These are phyloP conservation scores for Scaptomyza montana DNA, from an alignment of 1,140 invertebrate species.

Conservation along the genomic window DNA sequence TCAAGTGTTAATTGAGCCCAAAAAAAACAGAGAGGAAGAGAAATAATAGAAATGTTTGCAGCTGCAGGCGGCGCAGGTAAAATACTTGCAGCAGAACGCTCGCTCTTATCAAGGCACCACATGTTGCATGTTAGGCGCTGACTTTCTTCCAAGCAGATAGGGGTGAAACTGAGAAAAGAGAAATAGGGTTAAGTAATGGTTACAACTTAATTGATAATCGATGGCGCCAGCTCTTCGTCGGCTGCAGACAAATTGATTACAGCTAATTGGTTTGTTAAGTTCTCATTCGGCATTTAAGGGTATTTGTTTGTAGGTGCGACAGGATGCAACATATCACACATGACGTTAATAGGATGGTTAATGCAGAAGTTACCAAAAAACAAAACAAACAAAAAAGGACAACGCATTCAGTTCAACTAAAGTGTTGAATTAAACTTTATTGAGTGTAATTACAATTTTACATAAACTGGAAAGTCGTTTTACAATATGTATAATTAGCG, in stretches of 20 bases:
- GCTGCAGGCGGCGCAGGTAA: constrained; percentile 47
- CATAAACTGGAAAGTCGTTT: constrained; percentile 80
- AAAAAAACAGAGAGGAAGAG: constrained; percentile 11
- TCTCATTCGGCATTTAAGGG: constrained; percentile 33
- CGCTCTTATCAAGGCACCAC: constrained; percentile 25
- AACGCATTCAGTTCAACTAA: constrained; percentile 53
- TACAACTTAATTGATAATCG: constrained; percentile 65
- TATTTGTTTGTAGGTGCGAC: constrained; percentile 27
- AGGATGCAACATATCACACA: constrained; percentile 13
- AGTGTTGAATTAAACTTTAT: constrained; percentile 83
- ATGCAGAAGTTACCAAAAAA: not conserved
- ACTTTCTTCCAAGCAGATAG: constrained; percentile 39
- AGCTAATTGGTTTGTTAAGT: constrained; percentile 57
- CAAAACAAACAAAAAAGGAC: not conserved
- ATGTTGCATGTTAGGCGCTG: constrained; percentile 38
- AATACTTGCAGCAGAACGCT: not conserved
- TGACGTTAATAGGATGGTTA: constrained; percentile 6
- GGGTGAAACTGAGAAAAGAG: not conserved
- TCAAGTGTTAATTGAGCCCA: constrained; percentile 65
- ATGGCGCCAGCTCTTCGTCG: constrained; percentile 60
- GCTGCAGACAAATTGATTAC: constrained; percentile 70
- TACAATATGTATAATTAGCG: constrained; percentile 61
- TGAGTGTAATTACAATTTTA: constrained; percentile 83
- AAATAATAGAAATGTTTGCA: constrained; percentile 31
- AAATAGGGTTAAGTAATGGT: constrained; percentile 36